Conservation (phyloP, 2,113 vertebrate genomes). For the Osmerus eperlanus region DNA sequence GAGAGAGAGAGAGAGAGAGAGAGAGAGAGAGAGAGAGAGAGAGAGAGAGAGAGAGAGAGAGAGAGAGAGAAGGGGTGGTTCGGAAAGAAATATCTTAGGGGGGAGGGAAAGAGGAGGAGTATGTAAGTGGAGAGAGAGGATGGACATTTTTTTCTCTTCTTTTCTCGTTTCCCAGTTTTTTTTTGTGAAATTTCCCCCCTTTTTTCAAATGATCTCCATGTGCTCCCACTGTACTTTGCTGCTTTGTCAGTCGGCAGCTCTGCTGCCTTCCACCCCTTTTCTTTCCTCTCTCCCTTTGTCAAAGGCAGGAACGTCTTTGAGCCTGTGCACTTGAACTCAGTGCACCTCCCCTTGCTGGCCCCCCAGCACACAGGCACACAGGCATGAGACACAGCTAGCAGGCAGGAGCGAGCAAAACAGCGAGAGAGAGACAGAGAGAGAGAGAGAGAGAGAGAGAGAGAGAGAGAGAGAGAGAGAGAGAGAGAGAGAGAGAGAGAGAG, state of each 20-base stretch:
- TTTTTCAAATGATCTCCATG: conserved; percentile 9
- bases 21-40: conserved; percentile 13
- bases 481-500: conserved; percentile 50
- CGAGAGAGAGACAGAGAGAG: conserved; percentile 7
- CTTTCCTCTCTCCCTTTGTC: conserved; percentile 1
- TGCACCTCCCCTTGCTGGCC: conserved; percentile 6
- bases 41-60: conserved; percentile 30
- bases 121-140: conserved; percentile 26
- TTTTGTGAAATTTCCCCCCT: conserved; percentile 9
- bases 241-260: background rate
- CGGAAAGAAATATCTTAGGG: conserved; percentile 49
- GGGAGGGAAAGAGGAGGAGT: conserved; percentile 51
- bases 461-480: conserved; percentile 39
- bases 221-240: background rate
- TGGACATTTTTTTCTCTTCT: conserved; percentile 12
- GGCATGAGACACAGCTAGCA: conserved; percentile 16
- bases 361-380: conserved; percentile 15
- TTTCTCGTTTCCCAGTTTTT: conserved; percentile 25
- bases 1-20: conserved; percentile 17
- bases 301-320: conserved; percentile 8
- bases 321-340: conserved; percentile 38
- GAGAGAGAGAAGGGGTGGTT: conserved; percentile 33
- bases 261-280: background rate
- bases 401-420: conserved; percentile 8
- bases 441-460: conserved; percentile 52